Conservation (phyloP, 2,113 vertebrate species). For the Chinchilla lanigera region DNA sequence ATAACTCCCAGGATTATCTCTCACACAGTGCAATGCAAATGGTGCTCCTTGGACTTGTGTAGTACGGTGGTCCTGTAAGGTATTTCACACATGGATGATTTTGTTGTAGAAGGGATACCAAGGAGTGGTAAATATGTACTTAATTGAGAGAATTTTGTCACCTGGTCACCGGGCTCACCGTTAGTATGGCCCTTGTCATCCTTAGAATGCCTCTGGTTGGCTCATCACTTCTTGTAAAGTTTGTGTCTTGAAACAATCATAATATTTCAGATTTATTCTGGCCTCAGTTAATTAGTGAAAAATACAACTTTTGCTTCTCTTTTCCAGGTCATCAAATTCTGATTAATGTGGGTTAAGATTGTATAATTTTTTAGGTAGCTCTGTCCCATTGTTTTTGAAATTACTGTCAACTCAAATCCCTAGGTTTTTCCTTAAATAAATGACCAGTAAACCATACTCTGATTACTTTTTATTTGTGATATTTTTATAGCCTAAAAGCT, state of each 20-base stretch:
- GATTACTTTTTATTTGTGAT: background rate
- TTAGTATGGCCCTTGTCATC: background rate
- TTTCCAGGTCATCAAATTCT: background rate
- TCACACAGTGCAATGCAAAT: background rate
- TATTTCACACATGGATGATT: background rate
- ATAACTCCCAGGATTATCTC: background rate
- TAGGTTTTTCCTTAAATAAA: slow-evolving; percentile 12
- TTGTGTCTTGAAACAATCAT: background rate
- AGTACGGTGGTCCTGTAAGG: background rate
- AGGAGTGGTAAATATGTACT: background rate
- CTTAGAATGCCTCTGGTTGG: background rate
- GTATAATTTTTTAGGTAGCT: background rate
- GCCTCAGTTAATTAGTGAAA: background rate
- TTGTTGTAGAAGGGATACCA: background rate
- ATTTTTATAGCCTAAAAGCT: slow-evolving; percentile 45
- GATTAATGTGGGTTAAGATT: background rate
- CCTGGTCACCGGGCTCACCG: background rate
- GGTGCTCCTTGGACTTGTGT: background rate
- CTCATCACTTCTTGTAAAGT: background rate
- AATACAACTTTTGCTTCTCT: background rate
- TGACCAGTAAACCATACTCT: background rate
- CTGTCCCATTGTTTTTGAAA: background rate
- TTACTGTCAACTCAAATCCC: slow-evolving; percentile 3
- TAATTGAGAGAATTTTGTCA: background rate
- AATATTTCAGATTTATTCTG: slow-evolving; percentile 36